phyloP scores from a whole-genome alignment of 2,888 invertebrate species.

The Gnatocerus cornutus region DNA sequence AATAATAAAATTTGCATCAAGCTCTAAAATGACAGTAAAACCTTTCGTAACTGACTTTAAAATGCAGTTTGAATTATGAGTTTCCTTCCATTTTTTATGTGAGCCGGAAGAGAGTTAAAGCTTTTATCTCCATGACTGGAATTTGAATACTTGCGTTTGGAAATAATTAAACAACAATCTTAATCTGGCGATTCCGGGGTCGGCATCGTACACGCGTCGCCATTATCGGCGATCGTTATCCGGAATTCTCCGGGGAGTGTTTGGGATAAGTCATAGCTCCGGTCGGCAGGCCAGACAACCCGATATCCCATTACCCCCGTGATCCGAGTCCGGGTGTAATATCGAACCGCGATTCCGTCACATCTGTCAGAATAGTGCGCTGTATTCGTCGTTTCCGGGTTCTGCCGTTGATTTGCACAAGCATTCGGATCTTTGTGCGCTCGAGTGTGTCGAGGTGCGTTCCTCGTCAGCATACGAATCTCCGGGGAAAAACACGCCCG shows the following conservation, averaged over 20 bases:
- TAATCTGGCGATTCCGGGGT: conserved; percentile 51
- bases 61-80: too few species aligned
- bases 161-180: background rate
- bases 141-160: too few species aligned
- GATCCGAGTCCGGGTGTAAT: conserved; percentile 51
- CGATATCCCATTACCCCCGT: conserved; percentile 63
- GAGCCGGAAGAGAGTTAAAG: too few species aligned
- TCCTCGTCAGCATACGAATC: conserved; percentile 46
- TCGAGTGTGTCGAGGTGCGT: conserved; percentile 37
- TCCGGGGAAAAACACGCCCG: conserved; percentile 54
- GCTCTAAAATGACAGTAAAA: too few species aligned
- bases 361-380: conserved; percentile 36
- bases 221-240: conserved; percentile 65
- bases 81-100: too few species aligned
- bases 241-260: conserved; percentile 58
- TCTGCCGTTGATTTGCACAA: conserved; percentile 40
- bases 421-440: conserved; percentile 38
- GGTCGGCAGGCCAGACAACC: conserved; percentile 59
- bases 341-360: conserved; percentile 47
- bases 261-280: conserved; percentile 62
- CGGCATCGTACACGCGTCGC: conserved; percentile 56
- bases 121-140: too few species aligned
- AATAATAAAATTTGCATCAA: too few species aligned
- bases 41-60: too few species aligned
- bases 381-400: conserved; percentile 36